These are phyloP conservation scores for Ditylenchus dipsaci DNA, from an alignment of 1,140 invertebrate species.

Conservation along the genomic window DNA sequence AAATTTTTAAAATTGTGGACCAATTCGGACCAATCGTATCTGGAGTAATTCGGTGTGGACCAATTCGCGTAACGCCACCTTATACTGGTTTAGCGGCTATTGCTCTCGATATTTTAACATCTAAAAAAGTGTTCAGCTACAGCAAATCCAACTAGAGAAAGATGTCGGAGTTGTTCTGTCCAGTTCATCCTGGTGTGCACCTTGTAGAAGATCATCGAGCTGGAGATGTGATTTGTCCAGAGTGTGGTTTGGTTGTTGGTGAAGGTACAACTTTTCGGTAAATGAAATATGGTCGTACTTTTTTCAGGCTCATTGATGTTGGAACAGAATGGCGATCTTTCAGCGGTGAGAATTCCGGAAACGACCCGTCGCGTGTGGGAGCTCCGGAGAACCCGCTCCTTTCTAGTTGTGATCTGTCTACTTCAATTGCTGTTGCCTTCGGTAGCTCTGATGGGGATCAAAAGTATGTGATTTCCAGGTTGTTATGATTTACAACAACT, in stretches of 20 bases:
- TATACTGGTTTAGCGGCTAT: too few species aligned
- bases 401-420: conserved; percentile 89
- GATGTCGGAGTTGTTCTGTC: conserved; percentile 29
- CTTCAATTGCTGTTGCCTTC: conserved; percentile 86
- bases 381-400: conserved; percentile 78
- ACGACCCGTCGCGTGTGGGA: conserved; percentile 82
- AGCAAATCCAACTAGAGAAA: not conserved
- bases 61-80: too few species aligned
- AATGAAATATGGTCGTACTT: too few species aligned
- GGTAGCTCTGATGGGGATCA: conserved; percentile 64
- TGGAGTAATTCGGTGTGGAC: too few species aligned
- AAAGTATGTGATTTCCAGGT: conserved; percentile 19
- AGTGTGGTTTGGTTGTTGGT: conserved; percentile 96
- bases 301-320: conserved; percentile 86
- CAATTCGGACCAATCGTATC: too few species aligned
- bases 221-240: conserved; percentile 96
- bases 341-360: conserved; percentile 91
- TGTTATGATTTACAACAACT: conserved; percentile 3
- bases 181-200: conserved; percentile 82
- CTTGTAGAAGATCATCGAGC: conserved; percentile 96
- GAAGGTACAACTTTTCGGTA: conserved; percentile 70
- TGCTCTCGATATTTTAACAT: too few species aligned
- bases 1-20: too few species aligned
- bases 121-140: not conserved
- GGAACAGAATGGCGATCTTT: conserved; percentile 99